Conservation (phyloP, 2,888 invertebrate genomes). For the Synanthedon tipuliformis region DNA sequence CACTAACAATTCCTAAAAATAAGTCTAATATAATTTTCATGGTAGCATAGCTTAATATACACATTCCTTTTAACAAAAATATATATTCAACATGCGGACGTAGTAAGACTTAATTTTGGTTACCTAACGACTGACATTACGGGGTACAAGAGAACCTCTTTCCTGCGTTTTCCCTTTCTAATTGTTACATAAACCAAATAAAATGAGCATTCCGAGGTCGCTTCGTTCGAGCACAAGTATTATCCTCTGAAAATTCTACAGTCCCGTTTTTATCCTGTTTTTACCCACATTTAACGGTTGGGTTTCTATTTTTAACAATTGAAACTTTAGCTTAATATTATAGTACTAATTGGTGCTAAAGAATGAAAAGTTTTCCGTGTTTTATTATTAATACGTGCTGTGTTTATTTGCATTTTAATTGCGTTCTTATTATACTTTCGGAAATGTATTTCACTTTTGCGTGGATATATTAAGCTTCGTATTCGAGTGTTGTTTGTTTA, state of each 20-base stretch:
- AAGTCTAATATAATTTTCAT: background rate
- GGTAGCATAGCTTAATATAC: slow-evolving; percentile 4
- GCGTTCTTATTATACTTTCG: too few species aligned
- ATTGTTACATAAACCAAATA: slow-evolving; percentile 57
- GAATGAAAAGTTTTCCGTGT: too few species aligned
- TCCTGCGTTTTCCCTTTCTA: slow-evolving; percentile 39
- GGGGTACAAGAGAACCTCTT: slow-evolving; percentile 32
- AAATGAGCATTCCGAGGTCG: slow-evolving; percentile 35
- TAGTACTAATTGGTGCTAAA: background rate
- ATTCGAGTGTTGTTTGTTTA: too few species aligned
- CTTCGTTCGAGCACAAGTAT: slow-evolving; percentile 16
- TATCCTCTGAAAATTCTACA: slow-evolving; percentile 8
- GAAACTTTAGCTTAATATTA: background rate
- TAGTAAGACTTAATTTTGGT: slow-evolving; percentile 37
- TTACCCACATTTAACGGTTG: slow-evolving; percentile 1
- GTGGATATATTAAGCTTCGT: too few species aligned
- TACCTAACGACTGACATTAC: slow-evolving; percentile 37
- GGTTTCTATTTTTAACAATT: background rate
- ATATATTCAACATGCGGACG: slow-evolving; percentile 20
- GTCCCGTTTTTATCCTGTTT: slow-evolving; percentile 6
- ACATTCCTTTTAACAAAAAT: slow-evolving; percentile 16
- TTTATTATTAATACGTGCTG: too few species aligned
- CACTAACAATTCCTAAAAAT: too few species aligned
- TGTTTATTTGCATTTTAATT: too few species aligned
- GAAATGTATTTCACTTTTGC: too few species aligned